Percentiles rank a stretch among this genome's conserved stretches.
These are phyloP conservation scores for Narcine bancroftii DNA, from an alignment of 2,113 vertebrate species.

Conservation along the genomic window DNA sequence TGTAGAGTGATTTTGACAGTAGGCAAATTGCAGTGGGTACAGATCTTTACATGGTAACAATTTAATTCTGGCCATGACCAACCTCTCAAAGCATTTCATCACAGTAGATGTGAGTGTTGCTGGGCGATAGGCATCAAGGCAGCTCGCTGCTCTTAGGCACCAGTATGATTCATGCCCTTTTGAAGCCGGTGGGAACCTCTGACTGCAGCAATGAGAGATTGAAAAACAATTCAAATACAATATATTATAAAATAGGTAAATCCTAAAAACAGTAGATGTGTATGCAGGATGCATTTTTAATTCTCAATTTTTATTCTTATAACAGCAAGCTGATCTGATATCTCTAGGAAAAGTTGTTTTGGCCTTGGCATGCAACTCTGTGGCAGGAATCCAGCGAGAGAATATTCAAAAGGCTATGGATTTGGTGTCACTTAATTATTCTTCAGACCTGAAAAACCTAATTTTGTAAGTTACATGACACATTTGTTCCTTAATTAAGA, in stretches of 20 bases:
- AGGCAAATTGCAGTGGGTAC: too few species aligned
- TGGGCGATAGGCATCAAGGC: too few species aligned
- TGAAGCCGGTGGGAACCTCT: too few species aligned
- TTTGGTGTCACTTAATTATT: conserved; percentile 98
- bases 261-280: too few species aligned
- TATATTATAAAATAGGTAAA: not conserved
- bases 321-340: conserved; percentile 96
- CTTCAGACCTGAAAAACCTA: conserved; percentile 98
- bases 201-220: too few species aligned
- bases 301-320: conserved; percentile 41
- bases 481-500: conserved; percentile 6
- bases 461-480: conserved; percentile 78
- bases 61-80: too few species aligned
- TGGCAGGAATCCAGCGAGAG: conserved; percentile 96
- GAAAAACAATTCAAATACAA: not conserved
- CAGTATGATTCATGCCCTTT: too few species aligned
- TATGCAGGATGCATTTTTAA: not conserved
- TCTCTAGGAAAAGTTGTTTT: conserved; percentile 97
- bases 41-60: too few species aligned
- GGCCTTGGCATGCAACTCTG: conserved; percentile 94
- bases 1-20: too few species aligned
- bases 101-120: too few species aligned
- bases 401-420: conserved; percentile 99
- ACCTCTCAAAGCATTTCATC: too few species aligned
- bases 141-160: too few species aligned